Conservation (phyloP, 1,140 invertebrate species). For the Apis cerana region DNA sequence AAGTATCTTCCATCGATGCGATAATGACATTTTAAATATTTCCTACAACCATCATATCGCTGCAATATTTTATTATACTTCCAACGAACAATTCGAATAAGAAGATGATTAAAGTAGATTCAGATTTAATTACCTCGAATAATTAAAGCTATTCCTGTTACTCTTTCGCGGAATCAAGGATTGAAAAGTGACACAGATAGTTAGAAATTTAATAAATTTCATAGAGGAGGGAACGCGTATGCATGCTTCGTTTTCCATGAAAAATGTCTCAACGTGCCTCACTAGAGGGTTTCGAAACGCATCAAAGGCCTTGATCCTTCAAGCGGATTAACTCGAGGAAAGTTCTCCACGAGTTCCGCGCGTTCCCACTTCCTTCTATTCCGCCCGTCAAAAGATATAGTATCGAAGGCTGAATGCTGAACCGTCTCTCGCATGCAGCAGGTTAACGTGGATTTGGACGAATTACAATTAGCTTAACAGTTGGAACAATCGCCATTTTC, state of each 20-base stretch:
- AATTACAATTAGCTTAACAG: neutral
- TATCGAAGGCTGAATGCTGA: neutral
- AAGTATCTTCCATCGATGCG: too few species aligned
- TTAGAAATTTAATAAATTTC: neutral
- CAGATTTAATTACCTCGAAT: too few species aligned
- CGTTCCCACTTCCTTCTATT: neutral
- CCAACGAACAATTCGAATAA: too few species aligned
- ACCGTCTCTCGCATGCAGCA: too few species aligned
- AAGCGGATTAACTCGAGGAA: slow-evolving; percentile 17
- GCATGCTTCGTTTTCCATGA: neutral
- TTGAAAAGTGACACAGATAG: neutral
- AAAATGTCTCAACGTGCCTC: neutral
- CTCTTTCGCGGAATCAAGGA: neutral
- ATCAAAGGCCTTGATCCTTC: slow-evolving; percentile 28
- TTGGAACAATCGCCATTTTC: neutral
- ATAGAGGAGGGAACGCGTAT: too few species aligned
- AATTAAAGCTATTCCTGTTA: too few species aligned
- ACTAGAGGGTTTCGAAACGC: neutral
- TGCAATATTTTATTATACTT: too few species aligned
- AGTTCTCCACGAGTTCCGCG: neutral
- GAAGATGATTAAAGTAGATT: too few species aligned
- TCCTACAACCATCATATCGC: too few species aligned
- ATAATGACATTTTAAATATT: too few species aligned
- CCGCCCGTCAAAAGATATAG: neutral
- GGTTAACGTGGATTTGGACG: neutral